Evolutionary conservation across 2,797 vertebrate species (phyloP).

Genomic region (Arctocebus calabarensis): DNA sequence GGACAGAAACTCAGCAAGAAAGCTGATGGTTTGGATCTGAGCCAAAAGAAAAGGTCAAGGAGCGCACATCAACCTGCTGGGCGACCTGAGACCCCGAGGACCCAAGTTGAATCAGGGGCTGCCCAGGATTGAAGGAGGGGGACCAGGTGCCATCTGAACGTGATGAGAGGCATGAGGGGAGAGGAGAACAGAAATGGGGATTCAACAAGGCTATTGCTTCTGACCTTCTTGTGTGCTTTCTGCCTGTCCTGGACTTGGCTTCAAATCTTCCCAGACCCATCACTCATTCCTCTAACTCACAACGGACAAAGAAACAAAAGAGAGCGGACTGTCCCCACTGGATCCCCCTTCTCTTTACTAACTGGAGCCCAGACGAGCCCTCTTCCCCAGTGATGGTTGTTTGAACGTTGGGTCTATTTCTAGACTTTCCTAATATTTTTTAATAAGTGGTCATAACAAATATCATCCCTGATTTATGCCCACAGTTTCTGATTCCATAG

Average conservation of each 20-base stretch:
- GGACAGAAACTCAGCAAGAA: no score
- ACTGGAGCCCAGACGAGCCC: neutral
- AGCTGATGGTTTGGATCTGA: no score
- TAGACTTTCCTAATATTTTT: neutral
- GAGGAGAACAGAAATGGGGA: no score
- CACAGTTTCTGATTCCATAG: neutral
- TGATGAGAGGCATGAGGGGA: neutral
- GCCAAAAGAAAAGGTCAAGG: no score
- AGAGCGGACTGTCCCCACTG: neutral
- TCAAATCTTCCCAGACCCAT: neutral
- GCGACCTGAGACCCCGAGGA: no score
- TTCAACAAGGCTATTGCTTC: neutral
- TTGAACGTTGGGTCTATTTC: neutral
- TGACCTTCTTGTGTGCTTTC: neutral
- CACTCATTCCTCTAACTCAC: neutral
- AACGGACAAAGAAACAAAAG: neutral
- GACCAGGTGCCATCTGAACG: accelerated
- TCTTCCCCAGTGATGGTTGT: neutral
- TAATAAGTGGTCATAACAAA: neutral
- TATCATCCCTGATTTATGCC: neutral
- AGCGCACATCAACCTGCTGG: no score
- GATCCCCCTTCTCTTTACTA: neutral
- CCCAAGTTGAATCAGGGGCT: neutral
- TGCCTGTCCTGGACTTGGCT: neutral
- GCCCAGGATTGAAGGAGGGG: neutral